Conservation (phyloP, 2,113 vertebrate genomes). For the Gyps fulvus region DNA sequence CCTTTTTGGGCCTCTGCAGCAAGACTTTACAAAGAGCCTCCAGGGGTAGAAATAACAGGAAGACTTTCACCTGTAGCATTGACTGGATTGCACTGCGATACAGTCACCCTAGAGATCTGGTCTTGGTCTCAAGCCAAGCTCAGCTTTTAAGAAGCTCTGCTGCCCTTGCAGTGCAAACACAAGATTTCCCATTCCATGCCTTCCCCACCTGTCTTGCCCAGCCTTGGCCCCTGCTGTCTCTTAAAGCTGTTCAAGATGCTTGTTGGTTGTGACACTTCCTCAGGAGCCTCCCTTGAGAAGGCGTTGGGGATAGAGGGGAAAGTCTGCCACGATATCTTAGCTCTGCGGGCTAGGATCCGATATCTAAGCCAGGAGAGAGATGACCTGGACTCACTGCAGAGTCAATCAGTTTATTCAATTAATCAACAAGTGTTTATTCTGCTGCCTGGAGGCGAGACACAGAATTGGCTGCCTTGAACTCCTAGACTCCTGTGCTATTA, state of each 20-base stretch:
- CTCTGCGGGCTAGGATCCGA: background rate
- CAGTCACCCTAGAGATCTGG: background rate
- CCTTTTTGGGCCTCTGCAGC: background rate
- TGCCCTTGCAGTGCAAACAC: background rate
- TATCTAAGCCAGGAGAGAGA: background rate
- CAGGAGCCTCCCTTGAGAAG: background rate
- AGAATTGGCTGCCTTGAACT: background rate
- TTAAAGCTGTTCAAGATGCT: background rate
- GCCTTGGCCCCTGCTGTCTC: background rate
- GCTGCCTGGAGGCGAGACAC: background rate
- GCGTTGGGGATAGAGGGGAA: background rate
- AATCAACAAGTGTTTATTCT: background rate
- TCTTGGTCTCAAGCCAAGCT: background rate
- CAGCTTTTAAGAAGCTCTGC: background rate
- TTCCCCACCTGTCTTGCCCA: background rate
- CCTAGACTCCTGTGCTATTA: background rate
- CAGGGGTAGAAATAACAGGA: background rate
- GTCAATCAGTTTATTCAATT: background rate
- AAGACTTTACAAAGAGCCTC: background rate
- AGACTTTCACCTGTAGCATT: background rate
- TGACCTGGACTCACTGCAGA: background rate
- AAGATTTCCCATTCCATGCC: background rate
- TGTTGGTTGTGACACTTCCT: background rate
- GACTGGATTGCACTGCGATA: background rate
- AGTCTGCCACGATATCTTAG: background rate